Base-by-base conservation (phyloP, 1,140 invertebrate species). In the Scaptomyza graminum region DNA sequence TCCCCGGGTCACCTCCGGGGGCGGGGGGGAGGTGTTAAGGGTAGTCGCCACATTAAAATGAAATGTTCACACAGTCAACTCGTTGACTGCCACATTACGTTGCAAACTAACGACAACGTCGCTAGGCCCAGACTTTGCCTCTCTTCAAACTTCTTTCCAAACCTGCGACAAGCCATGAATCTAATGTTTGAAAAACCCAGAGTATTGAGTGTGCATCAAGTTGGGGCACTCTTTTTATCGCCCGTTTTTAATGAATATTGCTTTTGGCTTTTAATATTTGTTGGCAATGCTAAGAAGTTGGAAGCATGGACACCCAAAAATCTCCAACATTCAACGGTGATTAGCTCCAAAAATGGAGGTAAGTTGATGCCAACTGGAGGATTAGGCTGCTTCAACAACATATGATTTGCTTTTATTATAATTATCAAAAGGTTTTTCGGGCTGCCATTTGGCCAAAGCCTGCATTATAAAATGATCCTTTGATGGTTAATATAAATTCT, bases 201-300 rank as follows among this genome's bases (percentile, higher is more conserved):
- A 56, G 18, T 34, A 55, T 39, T 13, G 75, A 34, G 51, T 57
- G 44, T 51, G 52, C 55, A 69, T 60, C 67, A 22, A 22, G 63
- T 71, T 68, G 56, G 64, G 66, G 28, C 61, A 63, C 83, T 68
- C 83, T 68, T 78, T 87, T 87, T 78, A 87, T 88, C 43, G 59
- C 47, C 0, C 18, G 18, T 62, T 88, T 88, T 88, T 87, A 87
- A 87, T 87, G 83, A 87, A 87, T 88, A 87, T 88, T 87, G 67
- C 72, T 76, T 87, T 87, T 64, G 68, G 75, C 75, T 83, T 73
- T 79, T 83, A 76, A 88, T 88, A 82, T 82, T 87, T 76, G 70
- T 56, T 70, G 62, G 70, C 47, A 28, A 28, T 47, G 57, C 49
- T 46, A 59, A 50, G 52, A 44, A 70, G 67, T 25, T 22, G 34